Percentiles rank a stretch among this genome's conserved stretches.
Evolutionary conservation across 2,113 vertebrate genomes (phyloP).

Genomic region (Amphiprion percula): DNA sequence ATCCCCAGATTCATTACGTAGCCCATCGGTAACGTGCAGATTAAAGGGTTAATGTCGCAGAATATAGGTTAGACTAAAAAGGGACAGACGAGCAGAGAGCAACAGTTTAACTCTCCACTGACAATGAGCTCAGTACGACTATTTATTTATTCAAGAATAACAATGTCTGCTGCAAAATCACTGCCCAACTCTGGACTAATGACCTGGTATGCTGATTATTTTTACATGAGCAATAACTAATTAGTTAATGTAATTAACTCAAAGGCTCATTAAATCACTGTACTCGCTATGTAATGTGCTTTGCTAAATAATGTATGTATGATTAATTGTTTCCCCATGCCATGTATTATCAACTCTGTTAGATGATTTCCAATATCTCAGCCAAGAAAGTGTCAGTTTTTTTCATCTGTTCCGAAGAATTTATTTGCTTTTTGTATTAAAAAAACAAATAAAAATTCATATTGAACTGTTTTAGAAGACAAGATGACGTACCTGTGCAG

Average conservation of each 20-base stretch:
- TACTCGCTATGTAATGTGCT: constrained; percentile 27
- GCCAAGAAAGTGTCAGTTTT: no score
- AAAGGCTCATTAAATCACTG: constrained; percentile 37
- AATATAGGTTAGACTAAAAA: constrained; percentile 66
- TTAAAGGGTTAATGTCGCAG: constrained; percentile 65
- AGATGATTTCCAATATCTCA: no score
- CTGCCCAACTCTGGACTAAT: constrained; percentile 25
- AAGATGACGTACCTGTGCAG: no score
- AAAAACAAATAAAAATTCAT: no score
- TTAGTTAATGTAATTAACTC: constrained; percentile 38
- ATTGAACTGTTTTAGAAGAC: no score
- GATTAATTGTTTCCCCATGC: constrained; percentile 34
- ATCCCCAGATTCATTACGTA: constrained; percentile 58
- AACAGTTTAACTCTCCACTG: constrained; percentile 17
- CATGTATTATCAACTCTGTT: neutral
- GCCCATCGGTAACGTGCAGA: constrained; percentile 37
- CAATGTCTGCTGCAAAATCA: neutral
- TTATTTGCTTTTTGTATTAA: no score
- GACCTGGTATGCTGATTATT: constrained; percentile 30
- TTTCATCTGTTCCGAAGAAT: no score
- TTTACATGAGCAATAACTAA: constrained; percentile 54
- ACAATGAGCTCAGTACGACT: neutral
- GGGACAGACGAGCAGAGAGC: neutral
- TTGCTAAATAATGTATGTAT: constrained; percentile 47
- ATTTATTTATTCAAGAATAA: neutral